phyloP scores from a whole-genome alignment of 2,113 vertebrate species.

The Coreoperca whiteheadi region DNA sequence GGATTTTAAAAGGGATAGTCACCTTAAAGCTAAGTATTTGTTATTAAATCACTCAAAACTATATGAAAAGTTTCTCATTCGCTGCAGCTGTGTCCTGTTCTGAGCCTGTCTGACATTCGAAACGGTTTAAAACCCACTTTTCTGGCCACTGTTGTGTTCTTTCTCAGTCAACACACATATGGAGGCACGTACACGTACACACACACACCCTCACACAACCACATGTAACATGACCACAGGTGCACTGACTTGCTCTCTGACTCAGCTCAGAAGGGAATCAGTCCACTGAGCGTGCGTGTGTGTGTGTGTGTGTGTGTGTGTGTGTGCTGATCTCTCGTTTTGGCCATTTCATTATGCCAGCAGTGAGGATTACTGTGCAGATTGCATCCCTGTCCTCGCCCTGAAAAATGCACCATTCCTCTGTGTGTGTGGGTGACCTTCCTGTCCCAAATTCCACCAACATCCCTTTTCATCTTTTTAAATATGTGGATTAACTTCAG shows the following conservation, averaged over 20 bases:
- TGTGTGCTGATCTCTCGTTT: conserved; percentile 9
- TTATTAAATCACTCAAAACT: neutral
- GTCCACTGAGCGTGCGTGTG: neutral
- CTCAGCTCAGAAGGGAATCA: neutral
- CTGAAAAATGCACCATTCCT: neutral
- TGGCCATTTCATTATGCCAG: conserved; percentile 54
- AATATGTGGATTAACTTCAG: conserved; percentile 35
- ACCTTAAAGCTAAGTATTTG: neutral
- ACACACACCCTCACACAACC: neutral
- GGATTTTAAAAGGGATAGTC: neutral
- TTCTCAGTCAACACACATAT: neutral
- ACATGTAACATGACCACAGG: conserved; percentile 1
- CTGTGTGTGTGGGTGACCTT: conserved; percentile 23
- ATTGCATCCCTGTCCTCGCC: conserved; percentile 24
- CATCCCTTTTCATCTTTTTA: conserved; percentile 27
- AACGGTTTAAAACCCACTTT: neutral
- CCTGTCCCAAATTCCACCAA: conserved; percentile 31
- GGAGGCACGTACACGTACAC: fast-evolving
- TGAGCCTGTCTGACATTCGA: no score
- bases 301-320: neutral
- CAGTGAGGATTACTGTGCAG: conserved; percentile 46
- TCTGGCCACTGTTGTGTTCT: neutral
- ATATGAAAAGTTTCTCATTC: neutral
- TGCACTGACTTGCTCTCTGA: neutral
- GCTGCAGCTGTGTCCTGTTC: neutral